Evolutionary conservation across 2,113 vertebrate species (phyloP).

Genomic region (Tyto alba): DNA sequence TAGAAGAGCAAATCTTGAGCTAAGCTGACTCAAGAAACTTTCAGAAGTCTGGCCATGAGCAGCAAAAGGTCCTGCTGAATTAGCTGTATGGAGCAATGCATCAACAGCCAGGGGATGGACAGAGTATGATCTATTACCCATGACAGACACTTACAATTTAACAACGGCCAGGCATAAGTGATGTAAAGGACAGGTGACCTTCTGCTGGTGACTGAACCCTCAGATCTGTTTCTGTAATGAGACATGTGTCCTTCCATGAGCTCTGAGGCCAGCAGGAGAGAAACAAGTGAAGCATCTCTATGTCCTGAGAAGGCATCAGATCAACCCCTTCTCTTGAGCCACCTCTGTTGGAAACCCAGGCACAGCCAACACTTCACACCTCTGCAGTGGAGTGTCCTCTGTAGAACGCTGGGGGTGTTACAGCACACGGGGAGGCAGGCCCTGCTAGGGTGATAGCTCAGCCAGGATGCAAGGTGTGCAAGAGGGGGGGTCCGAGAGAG

Average conservation of each 20-base stretch:
- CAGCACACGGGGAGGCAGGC: accelerated
- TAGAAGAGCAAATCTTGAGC: background rate
- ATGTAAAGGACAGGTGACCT: background rate
- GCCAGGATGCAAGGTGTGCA: background rate
- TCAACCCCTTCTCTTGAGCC: too few species aligned
- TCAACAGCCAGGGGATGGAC: background rate
- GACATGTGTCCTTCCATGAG: background rate
- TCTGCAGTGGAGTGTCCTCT: background rate
- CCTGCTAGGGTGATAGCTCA: background rate
- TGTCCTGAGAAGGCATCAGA: background rate
- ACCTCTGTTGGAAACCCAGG: background rate
- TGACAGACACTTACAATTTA: background rate
- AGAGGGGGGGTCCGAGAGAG: background rate
- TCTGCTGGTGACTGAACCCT: background rate
- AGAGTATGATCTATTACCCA: background rate
- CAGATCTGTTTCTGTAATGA: background rate
- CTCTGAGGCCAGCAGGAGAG: background rate
- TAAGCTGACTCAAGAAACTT: background rate
- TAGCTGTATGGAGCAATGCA: background rate
- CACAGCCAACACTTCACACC: background rate
- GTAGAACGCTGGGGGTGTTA: background rate
- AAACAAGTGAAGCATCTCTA: background rate
- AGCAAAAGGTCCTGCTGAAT: background rate
- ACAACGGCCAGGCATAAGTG: background rate
- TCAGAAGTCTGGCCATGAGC: background rate